phyloP scores from a whole-genome alignment of 2,797 vertebrate genomes.

The Alauda arvensis region DNA sequence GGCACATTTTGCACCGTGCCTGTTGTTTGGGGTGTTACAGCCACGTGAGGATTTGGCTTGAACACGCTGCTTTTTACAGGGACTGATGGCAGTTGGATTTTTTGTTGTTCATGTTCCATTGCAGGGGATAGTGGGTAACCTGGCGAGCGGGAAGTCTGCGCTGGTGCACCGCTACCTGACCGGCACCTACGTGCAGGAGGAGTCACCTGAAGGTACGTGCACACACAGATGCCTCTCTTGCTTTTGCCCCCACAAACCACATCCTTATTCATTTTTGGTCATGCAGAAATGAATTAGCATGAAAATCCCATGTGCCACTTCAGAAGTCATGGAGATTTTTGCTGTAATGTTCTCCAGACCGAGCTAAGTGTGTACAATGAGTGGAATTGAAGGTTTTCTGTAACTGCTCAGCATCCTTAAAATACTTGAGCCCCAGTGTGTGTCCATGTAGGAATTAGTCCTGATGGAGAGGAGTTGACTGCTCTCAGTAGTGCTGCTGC shows the following conservation, averaged over 20 bases:
- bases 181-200: constrained; percentile 94
- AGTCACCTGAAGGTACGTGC: constrained; percentile 90
- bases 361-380: background rate
- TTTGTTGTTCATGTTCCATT: rapidly evolving
- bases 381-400: background rate
- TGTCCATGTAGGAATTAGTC: background rate
- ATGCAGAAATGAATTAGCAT: background rate
- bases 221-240: background rate
- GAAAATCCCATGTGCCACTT: background rate
- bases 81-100: background rate
- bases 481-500: background rate
- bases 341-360: background rate
- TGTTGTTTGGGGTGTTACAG: background rate
- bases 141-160: constrained; percentile 94
- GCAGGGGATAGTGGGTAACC: constrained; percentile 95
- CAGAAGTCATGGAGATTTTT: background rate
- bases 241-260: rapidly evolving
- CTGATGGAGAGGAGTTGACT: background rate
- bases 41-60: background rate
- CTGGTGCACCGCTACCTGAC: constrained; percentile 96
- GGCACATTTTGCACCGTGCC: rapidly evolving
- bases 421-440: background rate
- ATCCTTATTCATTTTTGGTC: background rate
- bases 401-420: background rate
- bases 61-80: rapidly evolving